Evolutionary conservation across 2,888 invertebrate genomes (phyloP), one percentile per base, ranked within the genome.

Genomic region (Phorcus lineatus): DNA sequence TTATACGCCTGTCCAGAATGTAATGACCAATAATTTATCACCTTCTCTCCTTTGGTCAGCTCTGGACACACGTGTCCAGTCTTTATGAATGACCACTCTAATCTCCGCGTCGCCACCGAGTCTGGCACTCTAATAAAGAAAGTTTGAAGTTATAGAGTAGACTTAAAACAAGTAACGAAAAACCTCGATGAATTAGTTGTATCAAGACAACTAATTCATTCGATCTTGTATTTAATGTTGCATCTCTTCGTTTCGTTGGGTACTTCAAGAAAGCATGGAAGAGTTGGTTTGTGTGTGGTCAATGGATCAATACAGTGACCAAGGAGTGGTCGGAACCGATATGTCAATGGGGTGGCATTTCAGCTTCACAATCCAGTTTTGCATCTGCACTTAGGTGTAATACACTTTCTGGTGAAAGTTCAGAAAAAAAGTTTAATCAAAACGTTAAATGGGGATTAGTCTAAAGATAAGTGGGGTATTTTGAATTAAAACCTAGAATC

Each of bases 21-120:
- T 62, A 62, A 62, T 62, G 62, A 62, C 62, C 62, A 62, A 62
- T 62, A 62, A 62, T 62, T 62, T 62, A 62, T 62, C 62, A 62
- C 62, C 62, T 62, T 28, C 4, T 28, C 28, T 28, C 2, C 28
- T 28, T 62, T 62, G 62, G 28, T 28, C 62, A 62, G 28, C 28
- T 28, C 28, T 28, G 62, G 28, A 62, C 62, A 28, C 62, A 28
- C 62, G 62, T 62, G 62, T 62, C 62, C 62, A 62, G 28, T 62
- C 28, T 28, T 28, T 62, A 24, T 24, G 28, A 62, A 22, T 62
- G 62, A 28, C 62, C 28, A 62, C 3, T 0, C 62, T 62, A 62
- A 62, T 62, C 62, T 62, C 28, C 62, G 28, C 28, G 62, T 62
- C 62, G 62, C 62, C 62, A 28, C 16, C 62, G 17, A 16, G 62